A percentile compares a stretch with the other conserved stretches of the same genome.
phyloP scores from a whole-genome alignment of 2,113 vertebrate species.

The Pagrus major region DNA sequence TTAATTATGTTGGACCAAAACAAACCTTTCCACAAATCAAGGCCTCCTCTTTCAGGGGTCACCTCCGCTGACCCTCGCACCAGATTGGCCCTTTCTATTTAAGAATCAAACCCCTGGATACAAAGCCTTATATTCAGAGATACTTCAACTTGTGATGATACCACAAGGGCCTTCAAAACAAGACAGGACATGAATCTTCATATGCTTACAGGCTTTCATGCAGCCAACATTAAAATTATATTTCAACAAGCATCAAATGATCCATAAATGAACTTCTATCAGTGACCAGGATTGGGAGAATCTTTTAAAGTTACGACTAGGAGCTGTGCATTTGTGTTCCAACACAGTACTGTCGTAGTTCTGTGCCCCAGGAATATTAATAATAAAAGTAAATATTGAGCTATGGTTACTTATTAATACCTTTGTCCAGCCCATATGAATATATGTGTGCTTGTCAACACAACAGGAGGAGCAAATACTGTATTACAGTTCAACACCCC shows the following conservation, averaged over 20 bases:
- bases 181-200: neutral
- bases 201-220: neutral
- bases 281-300: neutral
- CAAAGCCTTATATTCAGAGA: neutral
- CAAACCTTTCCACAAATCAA: slow-evolving; percentile 53
- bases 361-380: neutral
- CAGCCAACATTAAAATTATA: neutral
- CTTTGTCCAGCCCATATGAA: neutral
- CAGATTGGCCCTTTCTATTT: slow-evolving; percentile 4
- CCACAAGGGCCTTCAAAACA: neutral
- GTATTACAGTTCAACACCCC: too few species aligned
- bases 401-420: neutral
- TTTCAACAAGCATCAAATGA: neutral
- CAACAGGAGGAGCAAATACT: neutral
- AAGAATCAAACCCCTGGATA: slow-evolving; percentile 8
- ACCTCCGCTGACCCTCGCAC: slow-evolving; percentile 30
- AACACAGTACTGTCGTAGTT: neutral
- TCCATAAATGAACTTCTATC: slow-evolving; percentile 1
- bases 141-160: neutral
- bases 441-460: neutral
- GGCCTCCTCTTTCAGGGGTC: slow-evolving; percentile 55
- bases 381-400: neutral
- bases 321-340: neutral
- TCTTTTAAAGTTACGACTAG: neutral
- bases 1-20: slow-evolving; percentile 65